These are phyloP conservation scores for Hylyphantes graminicola DNA, from an alignment of 1,140 invertebrate genomes.

Conservation along the genomic window DNA sequence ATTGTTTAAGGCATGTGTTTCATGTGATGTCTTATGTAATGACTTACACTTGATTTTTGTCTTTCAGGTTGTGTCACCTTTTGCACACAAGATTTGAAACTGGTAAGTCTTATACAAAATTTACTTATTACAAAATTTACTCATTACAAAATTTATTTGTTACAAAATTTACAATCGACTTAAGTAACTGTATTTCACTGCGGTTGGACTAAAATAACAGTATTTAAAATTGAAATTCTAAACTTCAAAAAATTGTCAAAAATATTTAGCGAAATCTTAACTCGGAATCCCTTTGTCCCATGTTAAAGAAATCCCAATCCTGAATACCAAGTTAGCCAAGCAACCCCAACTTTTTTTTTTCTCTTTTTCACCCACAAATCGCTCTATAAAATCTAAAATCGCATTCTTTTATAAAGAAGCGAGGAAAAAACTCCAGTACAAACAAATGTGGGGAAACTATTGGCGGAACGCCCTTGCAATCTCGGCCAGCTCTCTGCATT, in stretches of 20 bases:
- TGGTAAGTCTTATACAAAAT: no score
- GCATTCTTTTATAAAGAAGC: not conserved
- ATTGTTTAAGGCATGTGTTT: no score
- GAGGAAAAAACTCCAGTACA: not conserved
- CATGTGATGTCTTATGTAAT: no score
- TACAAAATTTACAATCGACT: no score
- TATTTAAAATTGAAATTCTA: no score
- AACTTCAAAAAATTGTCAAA: not conserved
- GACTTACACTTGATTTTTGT: no score
- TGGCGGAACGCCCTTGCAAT: slow-evolving; percentile 35
- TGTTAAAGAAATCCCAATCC: not conserved
- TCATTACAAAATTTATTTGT: no score
- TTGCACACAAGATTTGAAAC: no score
- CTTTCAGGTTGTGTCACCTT: no score
- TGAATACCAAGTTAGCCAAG: not conserved
- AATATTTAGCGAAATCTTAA: not conserved
- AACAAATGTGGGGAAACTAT: slow-evolving; percentile 31
- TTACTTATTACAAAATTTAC: no score
- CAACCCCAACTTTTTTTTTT: not conserved
- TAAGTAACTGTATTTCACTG: no score
- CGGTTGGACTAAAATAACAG: no score
- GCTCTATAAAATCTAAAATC: not conserved
- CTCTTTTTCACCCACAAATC: not conserved
- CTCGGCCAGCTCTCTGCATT: not conserved
- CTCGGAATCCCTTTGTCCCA: not conserved